These are phyloP conservation scores for Phacellophora camtschatica DNA, from an alignment of 30 jellyfish, hydroid and myxozoan species.

Conservation along the genomic window DNA sequence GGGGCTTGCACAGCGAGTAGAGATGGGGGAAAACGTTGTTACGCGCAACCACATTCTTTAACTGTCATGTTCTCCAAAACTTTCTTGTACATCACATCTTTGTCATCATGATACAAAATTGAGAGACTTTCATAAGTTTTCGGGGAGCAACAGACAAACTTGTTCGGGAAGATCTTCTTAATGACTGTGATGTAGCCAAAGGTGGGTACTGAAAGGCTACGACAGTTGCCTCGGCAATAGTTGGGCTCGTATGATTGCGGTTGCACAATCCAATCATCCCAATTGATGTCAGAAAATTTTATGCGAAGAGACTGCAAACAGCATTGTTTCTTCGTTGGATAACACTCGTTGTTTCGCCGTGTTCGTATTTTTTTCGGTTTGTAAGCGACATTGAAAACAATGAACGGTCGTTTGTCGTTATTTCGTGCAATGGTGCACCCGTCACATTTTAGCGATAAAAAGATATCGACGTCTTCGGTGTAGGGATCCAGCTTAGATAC, in stretches of 20 bases:
- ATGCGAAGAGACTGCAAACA: slow-evolving; percentile 65
- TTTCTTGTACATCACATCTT: slow-evolving; percentile 49
- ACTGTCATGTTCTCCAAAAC: slow-evolving; percentile 66
- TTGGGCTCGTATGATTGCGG: slow-evolving; percentile 73
- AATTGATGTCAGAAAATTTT: slow-evolving; percentile 70
- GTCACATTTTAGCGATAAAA: slow-evolving; percentile 34
- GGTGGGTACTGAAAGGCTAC: slow-evolving; percentile 56
- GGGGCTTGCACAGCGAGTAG: background rate
- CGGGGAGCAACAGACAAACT: slow-evolving; percentile 78
- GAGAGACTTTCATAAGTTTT: slow-evolving; percentile 41
- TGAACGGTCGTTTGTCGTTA: slow-evolving; percentile 67
- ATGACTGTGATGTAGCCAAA: slow-evolving; percentile 71
- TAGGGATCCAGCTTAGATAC: slow-evolving; percentile 35
- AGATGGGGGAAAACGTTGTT: slow-evolving; percentile 1
- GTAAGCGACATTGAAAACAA: slow-evolving; percentile 50
- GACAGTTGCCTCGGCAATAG: slow-evolving; percentile 72
- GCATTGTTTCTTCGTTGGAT: slow-evolving; percentile 51
- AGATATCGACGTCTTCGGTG: slow-evolving; percentile 37
- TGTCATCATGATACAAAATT: slow-evolving; percentile 55
- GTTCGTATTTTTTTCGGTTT: slow-evolving; percentile 35
- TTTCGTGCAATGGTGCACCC: slow-evolving; percentile 59
- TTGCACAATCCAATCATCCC: slow-evolving; percentile 81
- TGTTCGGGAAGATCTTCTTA: slow-evolving; percentile 11
- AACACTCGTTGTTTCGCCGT: slow-evolving; percentile 41
- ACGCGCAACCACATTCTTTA: slow-evolving; percentile 79